A percentile compares a stretch with the other conserved stretches of the same genome.
Conservation (phyloP, 2,888 invertebrate species). For the Dendrolimus pini region DNA sequence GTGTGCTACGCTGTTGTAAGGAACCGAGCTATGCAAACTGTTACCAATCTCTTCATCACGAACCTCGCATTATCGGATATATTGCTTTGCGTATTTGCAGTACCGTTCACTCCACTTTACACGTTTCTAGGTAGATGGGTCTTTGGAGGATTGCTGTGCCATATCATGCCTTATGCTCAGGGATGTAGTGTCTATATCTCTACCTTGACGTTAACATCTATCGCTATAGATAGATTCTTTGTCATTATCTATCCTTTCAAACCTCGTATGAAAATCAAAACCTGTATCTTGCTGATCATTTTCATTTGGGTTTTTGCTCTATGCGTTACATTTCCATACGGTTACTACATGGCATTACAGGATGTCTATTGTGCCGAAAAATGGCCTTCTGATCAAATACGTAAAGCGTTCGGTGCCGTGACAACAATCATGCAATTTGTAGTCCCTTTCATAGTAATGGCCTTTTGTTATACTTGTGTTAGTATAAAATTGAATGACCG, state of each 20-base stretch:
- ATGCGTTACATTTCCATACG: slow-evolving; percentile 89
- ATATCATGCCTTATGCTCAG: slow-evolving; percentile 90
- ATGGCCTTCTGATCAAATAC: slow-evolving; percentile 86
- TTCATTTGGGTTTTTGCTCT: slow-evolving; percentile 89
- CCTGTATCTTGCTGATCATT: slow-evolving; percentile 85
- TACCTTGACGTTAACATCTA: slow-evolving; percentile 91
- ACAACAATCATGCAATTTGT: slow-evolving; percentile 91
- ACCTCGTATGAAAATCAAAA: slow-evolving; percentile 86
- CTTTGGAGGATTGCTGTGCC: slow-evolving; percentile 89
- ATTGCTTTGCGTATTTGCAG: slow-evolving; percentile 88
- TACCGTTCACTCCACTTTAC: slow-evolving; percentile 93
- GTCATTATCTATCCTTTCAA: slow-evolving; percentile 93
- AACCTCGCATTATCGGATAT: slow-evolving; percentile 93
- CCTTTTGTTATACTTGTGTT: slow-evolving; percentile 90
- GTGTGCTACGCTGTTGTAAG: slow-evolving; percentile 91
- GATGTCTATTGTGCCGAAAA: slow-evolving; percentile 80
- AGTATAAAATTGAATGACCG: slow-evolving; percentile 85
- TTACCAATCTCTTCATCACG: slow-evolving; percentile 94
- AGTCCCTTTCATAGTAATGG: slow-evolving; percentile 90
- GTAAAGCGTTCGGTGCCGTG: slow-evolving; percentile 84
- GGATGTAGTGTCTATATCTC: slow-evolving; percentile 94
- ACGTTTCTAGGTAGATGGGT: slow-evolving; percentile 90
- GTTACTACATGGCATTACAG: slow-evolving; percentile 83
- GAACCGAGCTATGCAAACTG: slow-evolving; percentile 93
- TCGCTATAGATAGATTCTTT: slow-evolving; percentile 94